These are phyloP conservation scores for Barypeithes pellucidus DNA, from an alignment of 2,888 invertebrate genomes.

Conservation along the genomic window DNA sequence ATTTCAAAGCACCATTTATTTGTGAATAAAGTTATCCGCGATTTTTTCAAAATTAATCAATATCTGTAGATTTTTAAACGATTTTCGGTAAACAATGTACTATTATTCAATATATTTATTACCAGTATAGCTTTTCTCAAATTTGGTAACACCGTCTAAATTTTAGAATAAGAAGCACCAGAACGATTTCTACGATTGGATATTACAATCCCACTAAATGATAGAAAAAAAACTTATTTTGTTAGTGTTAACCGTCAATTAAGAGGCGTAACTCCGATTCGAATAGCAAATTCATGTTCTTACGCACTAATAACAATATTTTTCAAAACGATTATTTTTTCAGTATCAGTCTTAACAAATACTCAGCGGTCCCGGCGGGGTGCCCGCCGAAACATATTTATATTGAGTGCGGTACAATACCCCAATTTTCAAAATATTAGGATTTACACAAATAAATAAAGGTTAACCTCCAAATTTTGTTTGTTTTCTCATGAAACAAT, in stretches of 20 bases:
- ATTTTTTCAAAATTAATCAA: no score
- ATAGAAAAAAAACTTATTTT: neutral
- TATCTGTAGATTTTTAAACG: no score
- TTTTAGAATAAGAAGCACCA: no score
- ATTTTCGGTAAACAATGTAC: no score
- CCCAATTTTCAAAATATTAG: slow-evolving; percentile 64
- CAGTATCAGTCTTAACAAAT: slow-evolving; percentile 61
- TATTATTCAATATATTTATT: no score
- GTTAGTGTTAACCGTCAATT: neutral
- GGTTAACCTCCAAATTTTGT: slow-evolving; percentile 61
- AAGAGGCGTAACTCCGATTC: neutral
- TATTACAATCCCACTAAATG: no score
- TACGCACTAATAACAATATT: slow-evolving; percentile 43
- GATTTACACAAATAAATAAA: slow-evolving; percentile 64
- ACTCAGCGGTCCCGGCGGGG: slow-evolving; percentile 59
- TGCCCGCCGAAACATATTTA: slow-evolving; percentile 59
- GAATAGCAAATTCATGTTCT: slow-evolving; percentile 15
- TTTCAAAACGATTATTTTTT: slow-evolving; percentile 60
- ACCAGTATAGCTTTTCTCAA: no score
- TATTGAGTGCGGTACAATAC: slow-evolving; percentile 60
- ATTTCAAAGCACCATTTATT: no score
- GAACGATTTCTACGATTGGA: no score
- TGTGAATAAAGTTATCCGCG: no score
- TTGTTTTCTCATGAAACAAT: slow-evolving; percentile 63
- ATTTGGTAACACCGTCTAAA: no score